Evolutionary conservation across 2,797 vertebrate species (phyloP), one percentile per base, ranked within the genome.

Genomic region (Hoplostethus atlanticus): DNA sequence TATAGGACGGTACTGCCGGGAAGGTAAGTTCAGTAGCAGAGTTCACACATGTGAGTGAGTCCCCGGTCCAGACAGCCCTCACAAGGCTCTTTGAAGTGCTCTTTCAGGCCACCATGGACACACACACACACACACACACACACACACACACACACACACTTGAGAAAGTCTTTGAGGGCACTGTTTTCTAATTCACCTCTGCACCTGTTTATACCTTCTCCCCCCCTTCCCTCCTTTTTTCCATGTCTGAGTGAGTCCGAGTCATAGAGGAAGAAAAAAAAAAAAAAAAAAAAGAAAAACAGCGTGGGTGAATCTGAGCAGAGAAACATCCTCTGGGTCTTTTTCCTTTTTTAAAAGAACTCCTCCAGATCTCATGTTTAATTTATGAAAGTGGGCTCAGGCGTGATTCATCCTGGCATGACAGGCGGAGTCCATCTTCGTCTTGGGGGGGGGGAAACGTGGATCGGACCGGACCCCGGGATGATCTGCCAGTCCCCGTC

Each of bases 361-460:
- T 94, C 93, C 91, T 94, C 93, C 90, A 91, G 93, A 94, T 93
- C 92, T 94, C 91, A 94, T 95, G 94, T 93, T 95, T 95, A 93
- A 95, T 95, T 93, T 88, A 95, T 94, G 91, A 92, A 88, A 82
- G 83, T 89, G 85, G 88, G 89, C 88, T 94, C 87, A 92, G 85
- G 84, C 90, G 81, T 94, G 92, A 94, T 95, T 93, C 91, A 92
- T 94, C 88, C 89, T 91, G 91, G 92, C 93, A 92, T 91, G 91
- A 92, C 88, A 93, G 91, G 89, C 87, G 83, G 83, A 91, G 90
- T 92, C 93, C 92, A 91, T 92, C 91, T 93, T 94, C 93, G 91
- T 91, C 89, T 92, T 71, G 70, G 80, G 87, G 21, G 21, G 21
- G 21, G 21, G 21, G 21, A 21, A 89, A 90, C 67, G 64, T 83